Conservation (phyloP, 2,113 vertebrate genomes). For the Python bivittatus region DNA sequence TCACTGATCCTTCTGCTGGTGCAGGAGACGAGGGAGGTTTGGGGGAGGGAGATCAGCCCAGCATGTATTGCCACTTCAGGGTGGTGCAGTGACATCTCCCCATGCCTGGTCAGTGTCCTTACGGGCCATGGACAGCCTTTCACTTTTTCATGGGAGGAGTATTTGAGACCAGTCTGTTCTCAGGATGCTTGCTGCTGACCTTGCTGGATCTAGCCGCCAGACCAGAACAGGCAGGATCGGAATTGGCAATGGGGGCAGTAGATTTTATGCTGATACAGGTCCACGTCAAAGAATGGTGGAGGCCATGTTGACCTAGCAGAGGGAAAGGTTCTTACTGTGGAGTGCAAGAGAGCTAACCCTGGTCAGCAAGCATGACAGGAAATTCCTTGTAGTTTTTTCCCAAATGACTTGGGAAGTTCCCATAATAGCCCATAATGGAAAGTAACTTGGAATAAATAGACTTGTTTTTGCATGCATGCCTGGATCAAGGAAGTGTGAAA, state of each 20-base stretch:
- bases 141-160: not conserved
- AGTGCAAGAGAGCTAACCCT: not conserved
- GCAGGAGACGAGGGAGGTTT: not conserved
- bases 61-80: not conserved
- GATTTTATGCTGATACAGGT: not conserved
- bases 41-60: not conserved
- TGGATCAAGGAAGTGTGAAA: not conserved
- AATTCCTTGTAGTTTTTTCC: not conserved
- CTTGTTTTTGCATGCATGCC: not conserved
- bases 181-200: not conserved
- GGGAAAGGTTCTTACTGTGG: not conserved
- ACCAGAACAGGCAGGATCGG: not conserved
- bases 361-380: not conserved
- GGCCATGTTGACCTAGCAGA: not conserved
- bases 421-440: conserved; percentile 1
- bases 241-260: not conserved
- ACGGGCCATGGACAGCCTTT: not conserved
- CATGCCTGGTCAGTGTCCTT: not conserved
- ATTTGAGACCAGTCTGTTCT: not conserved
- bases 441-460: not conserved
- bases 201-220: not conserved
- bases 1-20: not conserved
- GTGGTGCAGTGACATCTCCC: not conserved
- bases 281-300: not conserved
- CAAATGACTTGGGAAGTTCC: not conserved